Evolutionary conservation across 2,888 invertebrate species (phyloP).

Genomic region (Teleiodes luculella): DNA sequence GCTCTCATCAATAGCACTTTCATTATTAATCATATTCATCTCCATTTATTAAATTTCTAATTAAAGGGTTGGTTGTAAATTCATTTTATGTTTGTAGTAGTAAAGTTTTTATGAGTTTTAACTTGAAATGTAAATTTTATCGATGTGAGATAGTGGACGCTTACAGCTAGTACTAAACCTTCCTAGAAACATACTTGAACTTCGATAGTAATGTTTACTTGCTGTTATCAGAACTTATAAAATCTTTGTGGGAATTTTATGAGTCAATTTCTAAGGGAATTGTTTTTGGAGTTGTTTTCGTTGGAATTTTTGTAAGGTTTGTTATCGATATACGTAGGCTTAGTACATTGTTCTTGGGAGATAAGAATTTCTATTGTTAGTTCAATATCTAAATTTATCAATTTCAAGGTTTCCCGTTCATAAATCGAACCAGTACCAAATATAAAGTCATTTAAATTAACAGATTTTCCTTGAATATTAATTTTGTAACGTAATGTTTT

Average conservation of each 20-base stretch:
- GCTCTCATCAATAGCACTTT: conserved; percentile 51
- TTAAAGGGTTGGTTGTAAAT: conserved; percentile 56
- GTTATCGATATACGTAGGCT: background rate
- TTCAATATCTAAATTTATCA: conserved; percentile 9
- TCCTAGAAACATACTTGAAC: conserved; percentile 41
- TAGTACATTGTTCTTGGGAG: background rate
- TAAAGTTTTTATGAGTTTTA: conserved; percentile 60
- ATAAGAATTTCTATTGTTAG: conserved; percentile 12
- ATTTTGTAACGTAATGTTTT: no score
- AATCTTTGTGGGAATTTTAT: conserved; percentile 21
- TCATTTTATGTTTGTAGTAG: conserved; percentile 41
- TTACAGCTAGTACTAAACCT: conserved; percentile 21
- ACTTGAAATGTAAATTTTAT: conserved; percentile 62
- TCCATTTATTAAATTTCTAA: conserved; percentile 56
- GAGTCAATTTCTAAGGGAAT: conserved; percentile 11
- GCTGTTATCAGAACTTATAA: conserved; percentile 24
- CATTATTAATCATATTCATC: conserved; percentile 53
- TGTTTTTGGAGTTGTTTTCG: conserved; percentile 11
- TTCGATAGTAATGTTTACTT: conserved; percentile 37
- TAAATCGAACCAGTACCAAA: background rate
- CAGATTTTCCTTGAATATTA: background rate
- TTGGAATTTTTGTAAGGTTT: conserved; percentile 2
- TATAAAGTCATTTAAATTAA: background rate
- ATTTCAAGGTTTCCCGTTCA: background rate
- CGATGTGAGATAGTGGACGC: conserved; percentile 32